Base-by-base conservation (phyloP, 2,888 invertebrate species). In the Stenotaenia linearis region DNA sequence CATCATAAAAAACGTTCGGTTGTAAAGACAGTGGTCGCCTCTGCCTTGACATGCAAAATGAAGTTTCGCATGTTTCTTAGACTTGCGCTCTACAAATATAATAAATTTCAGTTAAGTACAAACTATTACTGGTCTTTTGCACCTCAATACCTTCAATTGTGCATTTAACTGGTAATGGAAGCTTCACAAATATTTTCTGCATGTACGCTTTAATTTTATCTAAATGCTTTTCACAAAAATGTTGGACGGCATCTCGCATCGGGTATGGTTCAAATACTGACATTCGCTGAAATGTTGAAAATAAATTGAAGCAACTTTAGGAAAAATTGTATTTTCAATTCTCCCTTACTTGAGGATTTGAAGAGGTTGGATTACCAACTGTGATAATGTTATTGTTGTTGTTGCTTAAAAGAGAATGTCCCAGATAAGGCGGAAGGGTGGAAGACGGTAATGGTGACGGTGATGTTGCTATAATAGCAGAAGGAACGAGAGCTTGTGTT, bases 191-290 rank as follows among this genome's bases (percentile, higher is more conserved):
- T 5, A 96, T 91, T 84, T 93, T 93, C 83, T 93, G 93, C 92
- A 97, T 96, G 84, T 94, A 97, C 23, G 91, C 90, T 86, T 95
- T 94, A 80, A 97, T 97, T 86, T 96, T 96, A 83, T 93, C 92
- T 82, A 96, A 88, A 85, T 97, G 96, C 86, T 97, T 97, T 86
- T 96, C 96, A 87, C 97, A 97, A 87, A 97, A 97, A 86, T 97
- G 96, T 85, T 96, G 95, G 56, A 97, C 95, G 0, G 94, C 94
- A 85, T 95, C 94, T 28, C 94, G 86, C 94, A 94, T 94, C n/a
- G 94, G 94, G 84, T 93, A 94, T 3, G 95, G 94, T 86, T 95
- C 94, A 86, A 94, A 94, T 78, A 94, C 94, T 85, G 93, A 93
- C 86, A 94, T 93, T 81, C 94, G 88, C 86, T 91, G 89, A 81